phyloP scores from a whole-genome alignment of 2,113 vertebrate genomes.

The Grantiella picta region DNA sequence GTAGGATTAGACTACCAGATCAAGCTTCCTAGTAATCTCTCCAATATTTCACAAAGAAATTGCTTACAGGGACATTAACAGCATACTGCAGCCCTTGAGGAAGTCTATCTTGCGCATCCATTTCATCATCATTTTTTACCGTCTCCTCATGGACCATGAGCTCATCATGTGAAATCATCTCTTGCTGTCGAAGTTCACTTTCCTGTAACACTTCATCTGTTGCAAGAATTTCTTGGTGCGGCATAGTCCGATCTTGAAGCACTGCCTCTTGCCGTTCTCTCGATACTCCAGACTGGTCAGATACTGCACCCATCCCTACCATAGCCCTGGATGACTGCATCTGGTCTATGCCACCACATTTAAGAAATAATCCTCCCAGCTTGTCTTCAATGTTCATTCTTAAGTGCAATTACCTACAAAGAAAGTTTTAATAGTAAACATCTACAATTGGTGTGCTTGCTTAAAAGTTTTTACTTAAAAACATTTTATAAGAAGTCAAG shows the following conservation, averaged over 20 bases:
- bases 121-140: slow-evolving; percentile 88
- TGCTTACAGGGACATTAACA: slow-evolving; percentile 92
- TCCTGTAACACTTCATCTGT: slow-evolving; percentile 85
- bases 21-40: slow-evolving; percentile 33
- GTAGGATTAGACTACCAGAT: slow-evolving; percentile 43
- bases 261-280: slow-evolving; percentile 81
- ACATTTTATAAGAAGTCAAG: neutral
- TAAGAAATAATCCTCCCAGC: slow-evolving; percentile 94
- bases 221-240: slow-evolving; percentile 87
- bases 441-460: slow-evolving; percentile 51
- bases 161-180: slow-evolving; percentile 93
- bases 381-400: slow-evolving; percentile 98
- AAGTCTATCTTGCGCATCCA: slow-evolving; percentile 85
- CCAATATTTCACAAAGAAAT: slow-evolving; percentile 54
- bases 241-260: slow-evolving; percentile 86
- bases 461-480: slow-evolving; percentile 36
- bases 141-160: slow-evolving; percentile 97
- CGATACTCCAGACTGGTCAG: slow-evolving; percentile 74
- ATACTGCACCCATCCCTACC: slow-evolving; percentile 79
- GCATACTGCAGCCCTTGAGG: slow-evolving; percentile 91
- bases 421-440: slow-evolving; percentile 77
- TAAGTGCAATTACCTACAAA: slow-evolving; percentile 81
- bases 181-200: slow-evolving; percentile 86
- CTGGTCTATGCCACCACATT: slow-evolving; percentile 87
- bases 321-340: slow-evolving; percentile 83